Conservation (phyloP, 2,113 vertebrate species). For the Noctilio leporinus region DNA sequence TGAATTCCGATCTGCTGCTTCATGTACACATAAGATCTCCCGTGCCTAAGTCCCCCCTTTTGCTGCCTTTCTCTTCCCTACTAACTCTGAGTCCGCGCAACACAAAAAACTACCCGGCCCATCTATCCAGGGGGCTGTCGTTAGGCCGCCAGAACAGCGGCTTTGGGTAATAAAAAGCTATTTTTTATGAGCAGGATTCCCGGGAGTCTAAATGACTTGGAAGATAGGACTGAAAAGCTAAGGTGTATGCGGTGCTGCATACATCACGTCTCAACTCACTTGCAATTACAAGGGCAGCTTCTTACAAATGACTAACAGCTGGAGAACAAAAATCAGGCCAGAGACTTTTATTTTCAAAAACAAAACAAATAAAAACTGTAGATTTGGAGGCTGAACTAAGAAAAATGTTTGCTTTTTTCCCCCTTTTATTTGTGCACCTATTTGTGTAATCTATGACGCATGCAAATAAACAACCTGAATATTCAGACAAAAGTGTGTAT, state of each 20-base stretch:
- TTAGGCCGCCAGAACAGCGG: conserved; percentile 72
- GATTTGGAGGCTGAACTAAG: not conserved
- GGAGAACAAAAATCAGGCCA: conserved; percentile 55
- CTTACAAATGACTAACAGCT: conserved; percentile 77
- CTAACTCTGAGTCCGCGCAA: conserved; percentile 77
- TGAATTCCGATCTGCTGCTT: conserved; percentile 80
- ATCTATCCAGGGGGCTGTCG: conserved; percentile 73
- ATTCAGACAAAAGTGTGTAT: not conserved
- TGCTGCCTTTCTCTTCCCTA: conserved; percentile 63
- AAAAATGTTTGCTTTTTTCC: conserved; percentile 1
- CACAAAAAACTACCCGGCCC: conserved; percentile 70
- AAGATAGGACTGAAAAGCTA: conserved; percentile 66
- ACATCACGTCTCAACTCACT: conserved; percentile 71
- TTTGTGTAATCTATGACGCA: not conserved
- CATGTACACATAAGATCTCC: conserved; percentile 76
- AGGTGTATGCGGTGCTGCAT: conserved; percentile 68
- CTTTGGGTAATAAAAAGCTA: conserved; percentile 68
- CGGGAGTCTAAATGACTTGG: conserved; percentile 57
- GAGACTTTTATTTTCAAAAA: not conserved
- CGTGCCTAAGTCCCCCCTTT: conserved; percentile 77
- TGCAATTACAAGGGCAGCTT: conserved; percentile 74
- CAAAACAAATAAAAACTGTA: not conserved
- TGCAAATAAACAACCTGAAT: not conserved
- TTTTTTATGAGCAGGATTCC: conserved; percentile 73
- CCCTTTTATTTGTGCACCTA: not conserved